Conservation (phyloP, 2,888 invertebrate genomes). For the Microctonus brassicae region DNA sequence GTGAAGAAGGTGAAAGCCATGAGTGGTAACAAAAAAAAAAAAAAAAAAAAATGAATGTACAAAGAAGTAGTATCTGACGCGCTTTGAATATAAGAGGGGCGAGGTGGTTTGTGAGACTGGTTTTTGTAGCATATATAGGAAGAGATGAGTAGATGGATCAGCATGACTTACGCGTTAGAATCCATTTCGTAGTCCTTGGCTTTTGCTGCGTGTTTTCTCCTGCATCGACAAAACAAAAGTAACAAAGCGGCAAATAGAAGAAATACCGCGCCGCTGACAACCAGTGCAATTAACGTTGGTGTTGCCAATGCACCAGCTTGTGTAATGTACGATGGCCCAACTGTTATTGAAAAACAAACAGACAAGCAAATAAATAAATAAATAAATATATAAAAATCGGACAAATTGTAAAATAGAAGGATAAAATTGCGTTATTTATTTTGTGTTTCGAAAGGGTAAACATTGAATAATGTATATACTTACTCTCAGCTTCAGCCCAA, state of each 20-base stretch:
- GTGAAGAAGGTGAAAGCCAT: slow-evolving; percentile 12
- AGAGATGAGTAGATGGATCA: slow-evolving; percentile 38
- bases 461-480: slow-evolving; percentile 68
- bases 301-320: slow-evolving; percentile 84
- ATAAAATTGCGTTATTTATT: neutral
- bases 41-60: slow-evolving; percentile 16
- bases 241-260: slow-evolving; percentile 81
- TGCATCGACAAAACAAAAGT: slow-evolving; percentile 88
- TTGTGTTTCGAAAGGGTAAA: neutral
- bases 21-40: slow-evolving; percentile 12
- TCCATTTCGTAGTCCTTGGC: slow-evolving; percentile 94
- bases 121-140: slow-evolving; percentile 15
- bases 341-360: slow-evolving; percentile 70
- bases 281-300: slow-evolving; percentile 83
- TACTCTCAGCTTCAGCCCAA: slow-evolving; percentile 86
- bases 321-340: slow-evolving; percentile 85
- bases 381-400: too few species aligned
- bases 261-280: slow-evolving; percentile 86
- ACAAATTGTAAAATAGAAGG: slow-evolving; percentile 15
- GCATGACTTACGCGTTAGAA: slow-evolving; percentile 72
- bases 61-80: slow-evolving; percentile 28
- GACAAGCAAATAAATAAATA: slow-evolving; percentile 15
- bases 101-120: slow-evolving; percentile 34
- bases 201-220: slow-evolving; percentile 83
- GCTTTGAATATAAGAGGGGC: slow-evolving; percentile 39